Percentiles rank a stretch among this genome's conserved stretches.
phyloP scores from a whole-genome alignment of 2,113 vertebrate genomes.

The Notothenia coriiceps region DNA sequence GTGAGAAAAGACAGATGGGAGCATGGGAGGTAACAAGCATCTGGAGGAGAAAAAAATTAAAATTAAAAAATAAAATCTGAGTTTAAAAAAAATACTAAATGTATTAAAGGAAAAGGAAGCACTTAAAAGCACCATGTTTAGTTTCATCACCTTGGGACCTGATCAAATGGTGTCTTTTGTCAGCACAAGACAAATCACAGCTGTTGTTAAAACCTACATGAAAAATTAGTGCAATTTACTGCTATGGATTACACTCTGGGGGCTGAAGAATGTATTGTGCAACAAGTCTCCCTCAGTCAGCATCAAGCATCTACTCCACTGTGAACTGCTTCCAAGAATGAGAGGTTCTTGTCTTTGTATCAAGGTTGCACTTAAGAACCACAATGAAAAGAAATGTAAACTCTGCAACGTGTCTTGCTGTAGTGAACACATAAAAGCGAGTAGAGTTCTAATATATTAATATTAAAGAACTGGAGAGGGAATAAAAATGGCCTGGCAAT shows the following conservation, averaged over 20 bases:
- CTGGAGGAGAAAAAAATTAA: background rate
- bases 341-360: background rate
- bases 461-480: conserved; percentile 21
- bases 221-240: conserved; percentile 49
- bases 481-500: conserved; percentile 14
- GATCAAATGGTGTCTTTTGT: conserved; percentile 35
- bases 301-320: conserved; percentile 5
- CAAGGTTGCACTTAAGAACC: conserved; percentile 2
- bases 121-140: conserved; percentile 33
- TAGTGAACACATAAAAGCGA: conserved; percentile 1
- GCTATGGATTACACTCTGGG: conserved; percentile 43
- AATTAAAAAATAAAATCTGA: background rate
- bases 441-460: conserved; percentile 30
- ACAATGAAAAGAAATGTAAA: conserved; percentile 6
- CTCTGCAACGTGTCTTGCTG: background rate
- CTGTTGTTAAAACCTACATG: conserved; percentile 46
- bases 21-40: conserved; percentile 6
- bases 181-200: conserved; percentile 51
- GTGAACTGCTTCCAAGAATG: conserved; percentile 4
- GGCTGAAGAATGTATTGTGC: conserved; percentile 13
- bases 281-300: conserved; percentile 16
- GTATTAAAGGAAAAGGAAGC: background rate
- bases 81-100: background rate
- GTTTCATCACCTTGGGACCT: conserved; percentile 18
- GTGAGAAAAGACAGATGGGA: background rate